Evolutionary conservation across 2,113 vertebrate genomes (phyloP), one percentile per base, ranked within the genome.

Genomic region (Cynoglossus semilaevis): DNA sequence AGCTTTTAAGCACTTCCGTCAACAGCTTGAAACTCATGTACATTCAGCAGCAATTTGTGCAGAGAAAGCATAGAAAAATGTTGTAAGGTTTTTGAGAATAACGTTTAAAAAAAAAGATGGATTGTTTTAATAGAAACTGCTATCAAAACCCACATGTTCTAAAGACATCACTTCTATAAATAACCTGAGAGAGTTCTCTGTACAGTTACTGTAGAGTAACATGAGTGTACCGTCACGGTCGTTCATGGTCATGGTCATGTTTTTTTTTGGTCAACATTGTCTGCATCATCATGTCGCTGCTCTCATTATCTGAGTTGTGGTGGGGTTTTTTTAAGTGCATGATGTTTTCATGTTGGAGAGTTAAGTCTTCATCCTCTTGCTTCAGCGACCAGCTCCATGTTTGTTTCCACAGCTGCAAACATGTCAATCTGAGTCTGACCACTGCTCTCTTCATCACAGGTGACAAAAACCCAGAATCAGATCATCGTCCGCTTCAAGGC

Each of bases 261-360:
- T n/a, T n/a, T n/a, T n/a, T n/a, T n/a, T n/a, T n/a, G n/a, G n/a
- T n/a, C n/a, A n/a, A n/a, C n/a, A n/a, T n/a, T n/a, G n/a, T n/a
- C n/a, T n/a, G n/a, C n/a, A n/a, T n/a, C n/a, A n/a, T n/a, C n/a
- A n/a, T 29, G 22, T 29, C 6, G 22, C 22, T 29, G 6, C 22
- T 29, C 22, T 29, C 22, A 4, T 29, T 6, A 29, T 6, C 6
- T 29, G 22, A 29, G 22, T 29, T 29, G 22, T 2, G 22, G 22
- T 29, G 22, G 22, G 22, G n/a, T n/a, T 67, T 67, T 88, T 17
- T 37, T 52, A 90, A 91, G 89, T 88, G 89, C 87, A 70, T 72
- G 35, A 43, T 54, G 34, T 68, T 68, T 53, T 18, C 22, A 29
- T 29, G 2, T 2, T 29, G 22, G 51, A 55, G 17, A 22, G 17